A percentile compares a stretch with the other conserved stretches of the same genome.
These are phyloP conservation scores for Eucera pruinosa DNA, from an alignment of 2,888 invertebrate genomes.

Conservation along the genomic window DNA sequence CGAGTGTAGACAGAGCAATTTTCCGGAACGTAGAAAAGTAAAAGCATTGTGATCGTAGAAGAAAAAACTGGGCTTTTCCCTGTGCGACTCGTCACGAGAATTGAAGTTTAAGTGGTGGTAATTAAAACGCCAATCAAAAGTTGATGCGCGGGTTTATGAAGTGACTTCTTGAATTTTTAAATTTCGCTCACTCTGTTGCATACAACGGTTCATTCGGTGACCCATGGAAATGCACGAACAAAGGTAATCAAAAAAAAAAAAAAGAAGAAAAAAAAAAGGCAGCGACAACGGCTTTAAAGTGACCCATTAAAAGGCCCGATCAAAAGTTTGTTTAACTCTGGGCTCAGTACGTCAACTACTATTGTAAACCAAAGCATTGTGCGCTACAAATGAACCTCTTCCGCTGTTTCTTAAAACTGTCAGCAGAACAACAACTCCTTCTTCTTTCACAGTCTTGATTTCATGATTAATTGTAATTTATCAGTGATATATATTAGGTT, in stretches of 20 bases:
- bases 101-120: constrained; percentile 13
- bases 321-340: neutral
- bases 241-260: no score
- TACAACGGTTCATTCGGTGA: neutral
- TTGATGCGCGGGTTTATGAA: neutral
- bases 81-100: constrained; percentile 5
- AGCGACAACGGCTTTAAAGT: neutral
- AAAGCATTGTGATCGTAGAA: neutral
- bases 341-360: neutral
- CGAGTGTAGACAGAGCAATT: neutral
- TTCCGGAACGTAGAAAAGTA: neutral
- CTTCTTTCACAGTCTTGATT: no score
- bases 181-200: neutral
- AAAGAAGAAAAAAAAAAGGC: neutral
- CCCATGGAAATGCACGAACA: neutral
- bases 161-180: constrained; percentile 7
- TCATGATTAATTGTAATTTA: no score
- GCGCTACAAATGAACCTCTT: neutral
- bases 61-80: constrained; percentile 4
- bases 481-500: no score
- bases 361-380: neutral
- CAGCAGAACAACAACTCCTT: no score
- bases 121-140: constrained; percentile 21
- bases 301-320: neutral
- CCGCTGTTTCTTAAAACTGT: neutral